A percentile compares a stretch with the other conserved stretches of the same genome.
These are phyloP conservation scores for Myodes glareolus DNA, from an alignment of 2,113 vertebrate genomes.

Conservation along the genomic window DNA sequence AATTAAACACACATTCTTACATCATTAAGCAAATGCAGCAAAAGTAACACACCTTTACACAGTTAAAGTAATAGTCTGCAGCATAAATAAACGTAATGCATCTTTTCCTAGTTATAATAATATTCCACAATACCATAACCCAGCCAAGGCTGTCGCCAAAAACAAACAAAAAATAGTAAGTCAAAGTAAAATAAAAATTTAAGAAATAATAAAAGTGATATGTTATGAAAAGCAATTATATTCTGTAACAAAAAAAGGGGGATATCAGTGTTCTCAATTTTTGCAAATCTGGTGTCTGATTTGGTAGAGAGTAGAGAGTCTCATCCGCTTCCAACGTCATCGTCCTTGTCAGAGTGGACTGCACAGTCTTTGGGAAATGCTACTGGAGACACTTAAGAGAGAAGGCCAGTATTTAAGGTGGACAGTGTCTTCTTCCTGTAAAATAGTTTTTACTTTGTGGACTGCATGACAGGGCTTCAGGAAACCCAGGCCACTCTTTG, in stretches of 20 bases:
- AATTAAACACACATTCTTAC: not conserved
- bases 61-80: not conserved
- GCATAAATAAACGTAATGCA: not conserved
- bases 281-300: slow-evolving; percentile 21
- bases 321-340: not conserved
- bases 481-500: not conserved
- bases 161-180: too few species aligned
- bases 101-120: not conserved
- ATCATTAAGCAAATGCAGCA: not conserved
- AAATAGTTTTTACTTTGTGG: slow-evolving; percentile 7
- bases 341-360: not conserved
- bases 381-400: not conserved
- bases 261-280: not conserved
- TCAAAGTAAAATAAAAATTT: not conserved
- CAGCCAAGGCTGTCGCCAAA: not conserved
- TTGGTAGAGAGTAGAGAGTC: slow-evolving; percentile 1
- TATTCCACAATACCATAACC: not conserved
- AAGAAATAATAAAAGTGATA: not conserved
- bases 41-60: not conserved
- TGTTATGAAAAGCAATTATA: slow-evolving; percentile 52
- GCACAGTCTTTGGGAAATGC: not conserved
- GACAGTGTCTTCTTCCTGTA: not conserved
- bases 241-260: not conserved
- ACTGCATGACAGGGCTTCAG: not conserved
- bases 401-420: not conserved